Evolutionary conservation across 2,888 invertebrate species (phyloP).

Genomic region (Caenorhabditis imperialis): DNA sequence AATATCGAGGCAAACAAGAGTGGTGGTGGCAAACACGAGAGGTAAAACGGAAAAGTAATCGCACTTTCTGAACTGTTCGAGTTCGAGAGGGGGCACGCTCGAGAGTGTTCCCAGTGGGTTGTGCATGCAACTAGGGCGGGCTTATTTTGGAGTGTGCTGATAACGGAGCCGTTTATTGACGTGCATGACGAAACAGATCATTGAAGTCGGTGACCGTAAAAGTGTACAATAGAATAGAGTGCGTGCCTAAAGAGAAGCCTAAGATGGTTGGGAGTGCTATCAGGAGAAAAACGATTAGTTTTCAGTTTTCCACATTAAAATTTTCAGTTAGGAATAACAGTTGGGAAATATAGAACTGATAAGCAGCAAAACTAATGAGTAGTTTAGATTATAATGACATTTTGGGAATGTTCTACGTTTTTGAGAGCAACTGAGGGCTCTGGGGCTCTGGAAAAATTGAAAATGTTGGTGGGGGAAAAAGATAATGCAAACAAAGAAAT

Average conservation of each 20-base stretch:
- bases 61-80: conserved; percentile 37
- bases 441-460: background rate
- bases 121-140: conserved; percentile 34
- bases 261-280: too few species aligned
- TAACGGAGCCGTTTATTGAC: conserved; percentile 40
- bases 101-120: conserved; percentile 30
- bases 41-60: conserved; percentile 6
- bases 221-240: too few species aligned
- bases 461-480: conserved; percentile 28
- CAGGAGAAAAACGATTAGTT: too few species aligned
- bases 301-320: too few species aligned
- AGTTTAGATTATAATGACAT: too few species aligned
- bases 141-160: conserved; percentile 41
- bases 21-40: background rate
- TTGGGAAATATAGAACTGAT: too few species aligned
- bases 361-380: too few species aligned
- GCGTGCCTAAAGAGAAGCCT: too few species aligned
- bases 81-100: conserved; percentile 14
- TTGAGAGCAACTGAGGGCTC: too few species aligned
- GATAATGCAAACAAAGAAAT: conserved; percentile 47
- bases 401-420: too few species aligned
- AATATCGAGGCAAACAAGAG: conserved; percentile 46
- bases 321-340: too few species aligned
- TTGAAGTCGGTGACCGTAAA: conserved; percentile 25
- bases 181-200: conserved; percentile 41